Conservation (phyloP, 92 coral and sea anemone species). For the Bergia sp. region DNA sequence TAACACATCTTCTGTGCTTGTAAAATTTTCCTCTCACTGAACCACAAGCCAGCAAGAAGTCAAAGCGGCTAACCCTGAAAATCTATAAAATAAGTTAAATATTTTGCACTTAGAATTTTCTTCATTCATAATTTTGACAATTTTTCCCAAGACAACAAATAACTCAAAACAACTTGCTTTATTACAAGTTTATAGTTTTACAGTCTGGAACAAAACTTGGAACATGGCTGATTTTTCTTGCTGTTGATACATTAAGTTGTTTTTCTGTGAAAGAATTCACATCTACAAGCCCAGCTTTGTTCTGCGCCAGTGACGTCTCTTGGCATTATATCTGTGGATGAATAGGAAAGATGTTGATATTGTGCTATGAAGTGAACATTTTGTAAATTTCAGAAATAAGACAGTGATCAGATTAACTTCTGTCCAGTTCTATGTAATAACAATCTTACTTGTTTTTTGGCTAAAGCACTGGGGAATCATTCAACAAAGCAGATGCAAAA, state of each 20-base stretch:
- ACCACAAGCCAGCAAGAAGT: no score
- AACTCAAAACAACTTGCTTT: neutral
- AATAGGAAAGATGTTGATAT: neutral
- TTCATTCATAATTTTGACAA: no score
- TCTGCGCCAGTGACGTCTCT: slow-evolving; percentile 99
- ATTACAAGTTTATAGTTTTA: slow-evolving; percentile 19
- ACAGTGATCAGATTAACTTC: no score
- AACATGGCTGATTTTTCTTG: slow-evolving; percentile 1
- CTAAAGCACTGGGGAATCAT: neutral
- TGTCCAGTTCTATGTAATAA: no score
- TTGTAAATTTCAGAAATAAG: no score
- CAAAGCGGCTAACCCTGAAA: no score
- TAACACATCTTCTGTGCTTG: no score
- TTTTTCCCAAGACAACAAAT: neutral
- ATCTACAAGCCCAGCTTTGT: slow-evolving; percentile 93
- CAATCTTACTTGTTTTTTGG: no score
- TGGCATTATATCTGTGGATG: slow-evolving; percentile 88
- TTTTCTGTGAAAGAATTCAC: neutral
- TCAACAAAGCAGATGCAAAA: no score
- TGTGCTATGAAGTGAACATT: neutral
- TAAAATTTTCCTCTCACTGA: no score
- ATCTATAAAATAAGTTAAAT: no score
- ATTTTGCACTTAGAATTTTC: no score
- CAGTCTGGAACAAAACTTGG: neutral
- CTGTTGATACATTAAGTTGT: neutral